Conservation (phyloP, 2,797 vertebrate genomes). For the Liparis tanakae region DNA sequence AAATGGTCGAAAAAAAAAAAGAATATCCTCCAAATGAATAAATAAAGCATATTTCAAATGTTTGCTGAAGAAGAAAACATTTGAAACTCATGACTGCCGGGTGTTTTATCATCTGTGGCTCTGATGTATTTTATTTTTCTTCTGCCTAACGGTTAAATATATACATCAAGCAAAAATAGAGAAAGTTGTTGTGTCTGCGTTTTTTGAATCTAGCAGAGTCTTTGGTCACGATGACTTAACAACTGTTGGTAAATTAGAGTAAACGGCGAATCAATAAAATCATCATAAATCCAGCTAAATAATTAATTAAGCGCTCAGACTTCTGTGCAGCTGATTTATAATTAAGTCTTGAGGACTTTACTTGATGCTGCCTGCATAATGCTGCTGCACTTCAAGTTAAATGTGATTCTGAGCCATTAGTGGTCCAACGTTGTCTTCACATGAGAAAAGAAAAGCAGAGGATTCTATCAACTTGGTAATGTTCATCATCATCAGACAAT, state of each 20-base stretch:
- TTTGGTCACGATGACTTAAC: conserved; percentile 17
- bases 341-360: neutral
- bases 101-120: neutral
- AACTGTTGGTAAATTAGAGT: conserved; percentile 48
- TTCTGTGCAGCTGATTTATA: conserved; percentile 23
- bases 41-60: too few relatives aligned
- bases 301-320: conserved; percentile 30
- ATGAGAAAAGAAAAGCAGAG: neutral
- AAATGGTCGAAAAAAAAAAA: too few relatives aligned
- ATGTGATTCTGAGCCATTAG: neutral
- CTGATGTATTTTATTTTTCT: neutral
- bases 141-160: neutral
- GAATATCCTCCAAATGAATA: too few relatives aligned
- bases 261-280: conserved; percentile 53
- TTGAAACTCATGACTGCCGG: neutral
- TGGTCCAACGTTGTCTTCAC: neutral
- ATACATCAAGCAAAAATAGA: neutral
- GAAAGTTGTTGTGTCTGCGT: conserved; percentile 21
- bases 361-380: neutral
- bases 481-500: neutral
- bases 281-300: conserved; percentile 51
- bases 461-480: neutral
- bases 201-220: neutral
- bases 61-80: neutral
- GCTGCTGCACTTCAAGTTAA: neutral